These are phyloP conservation scores for Trichogramma pretiosum DNA, from an alignment of 1,140 invertebrate species.

Conservation along the genomic window DNA sequence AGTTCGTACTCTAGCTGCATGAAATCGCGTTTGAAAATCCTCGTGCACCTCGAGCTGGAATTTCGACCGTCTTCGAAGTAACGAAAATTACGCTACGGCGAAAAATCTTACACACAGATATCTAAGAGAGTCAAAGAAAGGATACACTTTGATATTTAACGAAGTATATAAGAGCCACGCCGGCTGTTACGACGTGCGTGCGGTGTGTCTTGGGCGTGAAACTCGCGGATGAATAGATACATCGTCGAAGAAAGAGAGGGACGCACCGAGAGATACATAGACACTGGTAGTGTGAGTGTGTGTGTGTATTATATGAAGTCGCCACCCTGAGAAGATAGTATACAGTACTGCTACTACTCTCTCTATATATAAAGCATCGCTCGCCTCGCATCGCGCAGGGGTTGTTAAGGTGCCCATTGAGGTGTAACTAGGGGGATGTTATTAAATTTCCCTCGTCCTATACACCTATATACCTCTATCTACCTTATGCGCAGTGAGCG, in stretches of 20 bases:
- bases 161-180: not conserved
- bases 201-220: constrained; percentile 9
- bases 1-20: no score
- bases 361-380: not conserved
- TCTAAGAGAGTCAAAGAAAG: no score
- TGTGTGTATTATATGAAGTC: constrained; percentile 39
- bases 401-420: constrained; percentile 49
- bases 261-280: not conserved
- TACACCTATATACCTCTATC: no score
- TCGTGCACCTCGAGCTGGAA: no score
- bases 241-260: constrained; percentile 1
- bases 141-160: no score
- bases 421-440: constrained; percentile 49
- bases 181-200: no score
- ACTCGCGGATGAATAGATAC: constrained; percentile 15
- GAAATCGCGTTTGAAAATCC: no score
- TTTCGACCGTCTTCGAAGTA: no score
- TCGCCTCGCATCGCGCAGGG: constrained; percentile 25
- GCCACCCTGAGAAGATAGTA: constrained; percentile 29
- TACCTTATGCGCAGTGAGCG: no score
- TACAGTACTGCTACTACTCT: not conserved
- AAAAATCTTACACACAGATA: no score
- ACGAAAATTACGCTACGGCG: no score
- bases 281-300: constrained; percentile 15
- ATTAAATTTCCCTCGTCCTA: constrained; percentile 46